Percentiles rank a stretch among this genome's conserved stretches.
phyloP scores from a whole-genome alignment of 2,888 invertebrate species.

The Bombylius discolor region DNA sequence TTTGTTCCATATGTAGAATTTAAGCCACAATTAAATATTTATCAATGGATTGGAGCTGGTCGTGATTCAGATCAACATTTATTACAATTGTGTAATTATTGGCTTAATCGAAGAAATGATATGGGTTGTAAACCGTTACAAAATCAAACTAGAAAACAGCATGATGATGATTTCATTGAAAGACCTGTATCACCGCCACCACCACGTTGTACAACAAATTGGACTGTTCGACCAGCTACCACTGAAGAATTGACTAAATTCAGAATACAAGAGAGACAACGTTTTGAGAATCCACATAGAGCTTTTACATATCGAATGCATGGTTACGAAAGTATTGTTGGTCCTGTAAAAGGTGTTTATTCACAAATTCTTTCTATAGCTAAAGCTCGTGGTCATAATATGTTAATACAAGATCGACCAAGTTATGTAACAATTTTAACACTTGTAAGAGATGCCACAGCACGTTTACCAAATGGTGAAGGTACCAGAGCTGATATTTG shows the following conservation, averaged over 20 bases:
- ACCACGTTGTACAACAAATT: slow-evolving; percentile 59
- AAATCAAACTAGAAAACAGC: slow-evolving; percentile 23
- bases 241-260: slow-evolving; percentile 64
- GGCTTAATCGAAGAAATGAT: slow-evolving; percentile 53
- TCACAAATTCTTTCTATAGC: slow-evolving; percentile 45
- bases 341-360: slow-evolving; percentile 70
- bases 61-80: slow-evolving; percentile 75
- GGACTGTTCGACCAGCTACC: slow-evolving; percentile 71
- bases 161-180: slow-evolving; percentile 19
- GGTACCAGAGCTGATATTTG: slow-evolving; percentile 86
- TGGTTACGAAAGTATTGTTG: slow-evolving; percentile 72
- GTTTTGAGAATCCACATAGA: slow-evolving; percentile 81
- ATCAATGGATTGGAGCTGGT: slow-evolving; percentile 82
- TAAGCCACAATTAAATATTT: slow-evolving; percentile 52
- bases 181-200: slow-evolving; percentile 40
- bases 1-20: slow-evolving; percentile 82
- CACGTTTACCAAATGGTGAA: slow-evolving; percentile 86
- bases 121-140: slow-evolving; percentile 17
- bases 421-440: slow-evolving; percentile 84
- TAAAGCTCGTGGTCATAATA: slow-evolving; percentile 68
- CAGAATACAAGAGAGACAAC: slow-evolving; percentile 62
- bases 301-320: slow-evolving; percentile 84
- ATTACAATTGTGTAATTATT: slow-evolving; percentile 60
- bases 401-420: slow-evolving; percentile 69
- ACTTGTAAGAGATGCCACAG: slow-evolving; percentile 85